Conservation (phyloP, 2,797 vertebrate genomes). For the Enteromius trimaculatus region DNA sequence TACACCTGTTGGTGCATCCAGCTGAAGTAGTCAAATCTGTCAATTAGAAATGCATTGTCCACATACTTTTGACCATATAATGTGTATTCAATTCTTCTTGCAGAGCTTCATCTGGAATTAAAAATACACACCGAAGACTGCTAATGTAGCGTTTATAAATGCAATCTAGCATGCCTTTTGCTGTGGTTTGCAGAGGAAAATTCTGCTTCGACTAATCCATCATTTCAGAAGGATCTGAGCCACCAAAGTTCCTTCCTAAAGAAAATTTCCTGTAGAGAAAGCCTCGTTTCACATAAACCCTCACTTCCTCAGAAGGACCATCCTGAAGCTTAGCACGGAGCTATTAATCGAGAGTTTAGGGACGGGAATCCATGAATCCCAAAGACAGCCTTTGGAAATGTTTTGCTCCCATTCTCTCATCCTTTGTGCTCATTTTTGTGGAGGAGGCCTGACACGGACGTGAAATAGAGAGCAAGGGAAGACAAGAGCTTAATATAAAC, state of each 20-base stretch:
- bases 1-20: constrained; percentile 20
- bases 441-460: constrained; percentile 27
- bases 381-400: constrained; percentile 11
- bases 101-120: neutral
- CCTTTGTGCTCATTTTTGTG: constrained; percentile 32
- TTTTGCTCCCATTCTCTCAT: neutral
- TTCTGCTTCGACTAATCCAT: constrained; percentile 37
- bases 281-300: constrained; percentile 30
- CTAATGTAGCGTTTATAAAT: constrained; percentile 20
- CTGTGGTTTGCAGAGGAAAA: neutral
- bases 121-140: constrained; percentile 11
- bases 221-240: constrained; percentile 32
- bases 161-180: neutral
- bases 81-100: neutral
- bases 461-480: constrained; percentile 5
- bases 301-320: constrained; percentile 44
- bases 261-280: constrained; percentile 44
- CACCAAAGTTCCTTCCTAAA: constrained; percentile 44
- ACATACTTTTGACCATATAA: neutral
- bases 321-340: constrained; percentile 44
- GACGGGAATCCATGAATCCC: constrained; percentile 11
- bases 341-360: constrained; percentile 38
- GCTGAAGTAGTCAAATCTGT: neutral
- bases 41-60: neutral
- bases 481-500: constrained; percentile 18